These are phyloP conservation scores for Deilephila porcellus DNA, from an alignment of 2,888 invertebrate genomes.

Conservation along the genomic window DNA sequence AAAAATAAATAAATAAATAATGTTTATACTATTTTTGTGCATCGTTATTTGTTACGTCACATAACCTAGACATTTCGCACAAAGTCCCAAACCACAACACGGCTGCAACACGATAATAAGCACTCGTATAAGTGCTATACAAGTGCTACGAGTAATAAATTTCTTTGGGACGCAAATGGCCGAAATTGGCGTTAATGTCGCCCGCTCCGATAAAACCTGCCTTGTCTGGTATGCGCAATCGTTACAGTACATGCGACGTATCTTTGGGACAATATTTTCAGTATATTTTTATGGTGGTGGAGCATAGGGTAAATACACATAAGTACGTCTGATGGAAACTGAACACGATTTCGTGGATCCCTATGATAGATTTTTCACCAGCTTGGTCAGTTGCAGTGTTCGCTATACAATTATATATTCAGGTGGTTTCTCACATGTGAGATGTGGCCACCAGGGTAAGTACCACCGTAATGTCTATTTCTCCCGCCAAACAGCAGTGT, in stretches of 20 bases:
- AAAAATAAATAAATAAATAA: no score
- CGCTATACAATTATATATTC: no score
- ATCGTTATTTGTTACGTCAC: not conserved
- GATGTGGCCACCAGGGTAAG: no score
- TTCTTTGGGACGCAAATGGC: constrained; percentile 18
- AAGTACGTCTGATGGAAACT: no score
- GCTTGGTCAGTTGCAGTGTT: no score
- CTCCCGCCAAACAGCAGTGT: no score
- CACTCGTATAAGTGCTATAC: not conserved
- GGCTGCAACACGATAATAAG: not conserved
- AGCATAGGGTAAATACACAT: no score
- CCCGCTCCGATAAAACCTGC: constrained; percentile 17
- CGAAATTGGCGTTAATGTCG: constrained; percentile 17
- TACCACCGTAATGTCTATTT: no score
- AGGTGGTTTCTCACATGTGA: no score
- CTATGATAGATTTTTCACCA: no score
- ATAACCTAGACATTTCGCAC: not conserved
- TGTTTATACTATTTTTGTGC: no score
- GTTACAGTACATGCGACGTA: not conserved
- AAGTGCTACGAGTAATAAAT: constrained; percentile 14
- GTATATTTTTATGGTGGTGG: not conserved
- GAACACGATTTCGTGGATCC: no score
- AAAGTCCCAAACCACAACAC: not conserved
- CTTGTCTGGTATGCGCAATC: constrained; percentile 20
- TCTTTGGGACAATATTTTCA: not conserved